A percentile compares a stretch with the other conserved stretches of the same genome.
Evolutionary conservation across 1,140 invertebrate genomes (phyloP).

Genomic region (Drosophila nannoptera): DNA sequence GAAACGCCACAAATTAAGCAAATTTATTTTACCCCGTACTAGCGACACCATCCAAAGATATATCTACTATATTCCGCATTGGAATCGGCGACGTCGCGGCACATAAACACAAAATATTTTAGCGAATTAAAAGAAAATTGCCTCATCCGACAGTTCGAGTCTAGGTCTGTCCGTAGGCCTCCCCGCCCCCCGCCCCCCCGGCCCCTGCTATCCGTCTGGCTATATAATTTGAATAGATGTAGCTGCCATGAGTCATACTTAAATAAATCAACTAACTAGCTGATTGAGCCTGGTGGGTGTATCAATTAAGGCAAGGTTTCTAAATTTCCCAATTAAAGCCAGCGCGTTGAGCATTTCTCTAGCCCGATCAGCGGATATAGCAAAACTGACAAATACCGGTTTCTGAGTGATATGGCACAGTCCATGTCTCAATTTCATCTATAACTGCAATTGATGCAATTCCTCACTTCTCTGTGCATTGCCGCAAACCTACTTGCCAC

Average conservation of each 20-base stretch:
- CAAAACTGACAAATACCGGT: not conserved
- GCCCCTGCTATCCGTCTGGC: constrained; percentile 4
- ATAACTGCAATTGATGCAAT: no score
- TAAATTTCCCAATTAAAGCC: constrained; percentile 33
- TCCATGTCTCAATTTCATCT: no score
- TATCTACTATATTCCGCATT: constrained; percentile 27
- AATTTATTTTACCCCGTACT: constrained; percentile 60
- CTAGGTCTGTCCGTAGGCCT: not conserved
- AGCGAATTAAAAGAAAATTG: constrained; percentile 77
- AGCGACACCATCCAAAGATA: constrained; percentile 18
- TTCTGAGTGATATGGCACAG: not conserved
- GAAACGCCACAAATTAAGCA: constrained; percentile 64
- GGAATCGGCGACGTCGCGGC: constrained; percentile 37
- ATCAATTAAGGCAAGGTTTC: constrained; percentile 41
- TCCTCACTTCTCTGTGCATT: no score
- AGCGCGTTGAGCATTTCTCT: constrained; percentile 3
- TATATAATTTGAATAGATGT: constrained; percentile 57
- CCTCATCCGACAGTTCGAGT: constrained; percentile 59
- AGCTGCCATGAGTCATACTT: constrained; percentile 32
- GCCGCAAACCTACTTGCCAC: constrained; percentile 8
- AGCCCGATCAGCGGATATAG: constrained; percentile 4
- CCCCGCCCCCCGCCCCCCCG: not conserved
- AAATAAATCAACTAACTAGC: constrained; percentile 17
- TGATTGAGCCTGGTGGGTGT: constrained; percentile 11
- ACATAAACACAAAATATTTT: constrained; percentile 68